Base-by-base conservation (phyloP, 2,888 invertebrate genomes). In the Zaprionus bogoriensis region DNA sequence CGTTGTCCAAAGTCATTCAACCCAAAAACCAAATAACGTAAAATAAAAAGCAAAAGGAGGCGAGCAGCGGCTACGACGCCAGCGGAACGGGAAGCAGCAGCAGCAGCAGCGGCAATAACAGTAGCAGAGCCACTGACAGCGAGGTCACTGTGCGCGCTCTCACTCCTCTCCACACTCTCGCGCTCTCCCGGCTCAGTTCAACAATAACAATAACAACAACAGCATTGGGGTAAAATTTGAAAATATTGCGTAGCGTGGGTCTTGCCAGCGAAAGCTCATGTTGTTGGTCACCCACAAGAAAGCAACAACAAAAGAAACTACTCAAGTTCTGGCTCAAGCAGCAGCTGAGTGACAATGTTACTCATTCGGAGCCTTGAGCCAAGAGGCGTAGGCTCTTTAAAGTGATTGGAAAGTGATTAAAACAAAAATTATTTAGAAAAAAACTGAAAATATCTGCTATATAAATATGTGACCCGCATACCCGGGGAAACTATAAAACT, bases 1-100 rank as follows among this genome's bases (percentile, higher is more conserved):
- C 74, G 77, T 81, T 83, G 78, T 72, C 69, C 78, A 78, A 70
- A 81, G 81, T 81, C 81, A 74, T 81, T 81, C 84, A 81, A 81
- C 81, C 74, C 81, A 71, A 76, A 78, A 83, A 81, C 67, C 74
- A 82, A 80, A 79, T 78, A 78, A 79, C 78, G 66, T 74, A 68
- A 82, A 80, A 77, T 79, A 67, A 77, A 82, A 77, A 78, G 74
- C 72, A 80, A 75, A 71, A 74, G 53, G 48, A 63, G 58, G 23
- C 23, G 27, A 42, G 32, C 38, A 25, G 46, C 27, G 42, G 14
- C 36, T 25, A 52, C 52, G 30, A 36, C 44, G 27, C 7, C 22
- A 60, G 48, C 47, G 57, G 53, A 45, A 57, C 59, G 57, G 61
- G 68, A 47, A 41, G 27, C 39, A 51, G 48, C 52, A 44, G 20